Conservation (phyloP, 2,797 vertebrate genomes). For the Coracias cyanogaster region DNA sequence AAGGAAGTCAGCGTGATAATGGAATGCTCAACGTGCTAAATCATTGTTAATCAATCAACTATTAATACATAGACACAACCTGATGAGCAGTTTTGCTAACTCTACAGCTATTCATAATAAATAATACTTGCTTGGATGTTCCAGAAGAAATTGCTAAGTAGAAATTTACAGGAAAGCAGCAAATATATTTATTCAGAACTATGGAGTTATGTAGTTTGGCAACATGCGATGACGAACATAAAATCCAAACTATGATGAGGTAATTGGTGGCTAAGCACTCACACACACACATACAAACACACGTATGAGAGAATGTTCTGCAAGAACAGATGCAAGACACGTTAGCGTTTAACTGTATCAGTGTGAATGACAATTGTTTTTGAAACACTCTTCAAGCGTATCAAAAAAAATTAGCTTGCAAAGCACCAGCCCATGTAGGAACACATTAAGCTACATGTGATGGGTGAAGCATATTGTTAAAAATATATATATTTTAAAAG, state of each 20-base stretch:
- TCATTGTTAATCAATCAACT: constrained; percentile 71
- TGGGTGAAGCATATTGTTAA: constrained; percentile 72
- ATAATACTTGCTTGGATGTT: constrained; percentile 64
- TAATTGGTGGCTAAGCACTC: constrained; percentile 61
- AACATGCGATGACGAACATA: constrained; percentile 80
- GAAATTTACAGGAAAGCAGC: constrained; percentile 53
- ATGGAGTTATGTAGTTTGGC: constrained; percentile 58
- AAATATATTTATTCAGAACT: constrained; percentile 73
- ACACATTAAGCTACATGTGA: constrained; percentile 76
- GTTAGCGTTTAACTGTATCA: constrained; percentile 71
- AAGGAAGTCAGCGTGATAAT: constrained; percentile 79
- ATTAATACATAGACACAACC: constrained; percentile 66
- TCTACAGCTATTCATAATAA: constrained; percentile 69
- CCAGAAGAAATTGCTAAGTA: constrained; percentile 55
- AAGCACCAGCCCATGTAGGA: constrained; percentile 79
- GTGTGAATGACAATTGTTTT: constrained; percentile 34
- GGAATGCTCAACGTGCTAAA: constrained; percentile 80
- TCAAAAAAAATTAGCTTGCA: constrained; percentile 64
- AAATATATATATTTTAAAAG: constrained; percentile 79
- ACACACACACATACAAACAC: constrained; percentile 65
- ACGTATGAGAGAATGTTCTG: constrained; percentile 33
- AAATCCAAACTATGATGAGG: constrained; percentile 70
- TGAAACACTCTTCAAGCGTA: constrained; percentile 66
- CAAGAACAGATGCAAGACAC: constrained; percentile 59
- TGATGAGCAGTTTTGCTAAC: constrained; percentile 54